Conservation (phyloP, 2,797 vertebrate genomes). For the Crenichthys baileyi region DNA sequence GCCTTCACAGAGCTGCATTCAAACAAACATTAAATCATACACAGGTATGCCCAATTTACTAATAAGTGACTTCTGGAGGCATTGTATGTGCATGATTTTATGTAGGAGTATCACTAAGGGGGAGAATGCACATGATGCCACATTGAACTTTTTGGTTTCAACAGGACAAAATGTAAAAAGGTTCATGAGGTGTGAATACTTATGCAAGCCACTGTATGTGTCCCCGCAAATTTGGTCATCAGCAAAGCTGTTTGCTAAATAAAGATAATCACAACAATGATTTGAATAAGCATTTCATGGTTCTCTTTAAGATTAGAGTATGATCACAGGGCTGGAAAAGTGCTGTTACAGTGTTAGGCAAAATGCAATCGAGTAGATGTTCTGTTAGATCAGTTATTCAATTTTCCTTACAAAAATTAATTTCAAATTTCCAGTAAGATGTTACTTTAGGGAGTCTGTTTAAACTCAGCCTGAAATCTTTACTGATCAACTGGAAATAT, state of each 20-base stretch:
- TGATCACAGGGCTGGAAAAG: slow-evolving; percentile 9
- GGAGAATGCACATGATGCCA: not conserved
- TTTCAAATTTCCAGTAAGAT: slow-evolving; percentile 10
- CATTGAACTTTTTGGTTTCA: not conserved
- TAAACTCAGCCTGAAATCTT: not conserved
- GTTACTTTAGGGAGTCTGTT: not conserved
- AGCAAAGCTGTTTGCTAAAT: not conserved
- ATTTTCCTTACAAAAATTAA: slow-evolving; percentile 6
- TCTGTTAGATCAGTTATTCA: not conserved
- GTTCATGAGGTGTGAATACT: not conserved
- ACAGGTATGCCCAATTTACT: not conserved
- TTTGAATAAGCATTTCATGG: not conserved
- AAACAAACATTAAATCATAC: not conserved
- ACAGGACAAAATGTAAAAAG: not conserved
- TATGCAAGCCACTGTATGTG: not conserved
- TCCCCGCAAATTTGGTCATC: not conserved
- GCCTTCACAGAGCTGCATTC: not conserved
- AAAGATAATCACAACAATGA: not conserved
- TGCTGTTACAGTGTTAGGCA: not conserved
- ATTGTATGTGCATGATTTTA: not conserved
- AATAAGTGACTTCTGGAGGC: not conserved
- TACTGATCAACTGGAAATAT: slow-evolving; percentile 1
- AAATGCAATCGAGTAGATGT: not conserved
- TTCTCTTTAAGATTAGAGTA: not conserved
- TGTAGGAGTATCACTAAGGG: not conserved